These are phyloP conservation scores for Pantherophis alleghaniensis DNA, from an alignment of 2,797 vertebrate species.

Conservation along the genomic window DNA sequence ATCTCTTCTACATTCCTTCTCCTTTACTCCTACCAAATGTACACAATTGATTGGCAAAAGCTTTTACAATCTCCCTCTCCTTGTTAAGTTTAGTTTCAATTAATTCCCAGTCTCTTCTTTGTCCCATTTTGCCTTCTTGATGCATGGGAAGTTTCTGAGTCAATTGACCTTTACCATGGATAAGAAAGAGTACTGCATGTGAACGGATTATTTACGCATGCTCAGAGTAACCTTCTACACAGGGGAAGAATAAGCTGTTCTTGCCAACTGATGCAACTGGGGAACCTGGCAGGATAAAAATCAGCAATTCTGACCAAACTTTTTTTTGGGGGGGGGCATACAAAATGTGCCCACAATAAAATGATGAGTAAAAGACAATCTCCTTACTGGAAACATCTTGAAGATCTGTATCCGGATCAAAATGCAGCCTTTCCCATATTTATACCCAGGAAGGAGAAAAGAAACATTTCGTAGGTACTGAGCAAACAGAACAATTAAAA, in stretches of 20 bases:
- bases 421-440: slow-evolving; percentile 76
- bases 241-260: not conserved
- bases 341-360: not conserved
- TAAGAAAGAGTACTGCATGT: not conserved
- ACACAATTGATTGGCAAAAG: not conserved
- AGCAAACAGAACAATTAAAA: slow-evolving; percentile 89
- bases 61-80: not conserved
- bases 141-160: not conserved
- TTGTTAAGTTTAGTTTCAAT: not conserved
- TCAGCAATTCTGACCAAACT: not conserved
- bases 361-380: not conserved
- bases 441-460: slow-evolving; percentile 81
- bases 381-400: slow-evolving; percentile 93
- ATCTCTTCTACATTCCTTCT: not conserved
- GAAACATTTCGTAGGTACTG: slow-evolving; percentile 86
- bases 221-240: not conserved
- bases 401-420: slow-evolving; percentile 84
- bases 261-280: not conserved
- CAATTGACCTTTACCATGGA: not conserved
- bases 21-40: not conserved
- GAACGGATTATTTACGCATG: not conserved
- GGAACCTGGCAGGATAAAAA: not conserved
- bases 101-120: not conserved
- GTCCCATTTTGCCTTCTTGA: not conserved
- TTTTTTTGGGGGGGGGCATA: not conserved